These are phyloP conservation scores for Orthosia cruda DNA, from an alignment of 2,888 invertebrate species.

Conservation along the genomic window DNA sequence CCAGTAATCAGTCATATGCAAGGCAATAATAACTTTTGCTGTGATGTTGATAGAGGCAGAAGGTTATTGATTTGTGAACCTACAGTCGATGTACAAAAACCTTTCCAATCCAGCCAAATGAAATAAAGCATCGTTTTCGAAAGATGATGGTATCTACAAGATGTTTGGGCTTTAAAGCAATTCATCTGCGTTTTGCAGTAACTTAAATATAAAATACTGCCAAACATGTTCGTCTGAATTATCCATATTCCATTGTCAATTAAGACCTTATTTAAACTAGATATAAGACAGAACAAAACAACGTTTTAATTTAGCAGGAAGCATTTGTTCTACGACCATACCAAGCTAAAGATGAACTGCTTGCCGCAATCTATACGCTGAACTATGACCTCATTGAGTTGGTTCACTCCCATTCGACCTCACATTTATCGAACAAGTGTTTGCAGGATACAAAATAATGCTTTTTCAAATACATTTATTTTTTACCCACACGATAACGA, in stretches of 20 bases:
- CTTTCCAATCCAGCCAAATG: background rate
- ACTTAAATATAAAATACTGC: too few relatives aligned
- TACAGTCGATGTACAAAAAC: background rate
- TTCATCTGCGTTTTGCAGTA: background rate
- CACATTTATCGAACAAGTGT: constrained; percentile 21
- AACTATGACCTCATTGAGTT: constrained; percentile 30
- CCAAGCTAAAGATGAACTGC: constrained; percentile 10
- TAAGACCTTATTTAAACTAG: background rate
- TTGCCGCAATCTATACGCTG: constrained; percentile 19
- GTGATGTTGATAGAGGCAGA: background rate
- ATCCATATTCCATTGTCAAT: background rate
- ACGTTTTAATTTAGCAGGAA: background rate
- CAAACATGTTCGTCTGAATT: too few relatives aligned
- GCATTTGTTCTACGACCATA: constrained; percentile 9
- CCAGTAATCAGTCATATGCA: constrained; percentile 46
- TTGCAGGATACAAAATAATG: constrained; percentile 23
- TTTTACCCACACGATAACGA: too few relatives aligned
- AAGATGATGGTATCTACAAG: background rate
- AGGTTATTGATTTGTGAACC: constrained; percentile 11
- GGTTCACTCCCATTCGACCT: constrained; percentile 30
- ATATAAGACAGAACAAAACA: background rate
- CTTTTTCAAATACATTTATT: background rate
- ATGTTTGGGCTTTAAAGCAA: background rate
- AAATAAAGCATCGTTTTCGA: too few relatives aligned
- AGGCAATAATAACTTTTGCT: constrained; percentile 42